Percentiles rank a stretch among this genome's conserved stretches.
phyloP scores from a whole-genome alignment of 1,140 invertebrate species.

The Lepidostoma basale region DNA sequence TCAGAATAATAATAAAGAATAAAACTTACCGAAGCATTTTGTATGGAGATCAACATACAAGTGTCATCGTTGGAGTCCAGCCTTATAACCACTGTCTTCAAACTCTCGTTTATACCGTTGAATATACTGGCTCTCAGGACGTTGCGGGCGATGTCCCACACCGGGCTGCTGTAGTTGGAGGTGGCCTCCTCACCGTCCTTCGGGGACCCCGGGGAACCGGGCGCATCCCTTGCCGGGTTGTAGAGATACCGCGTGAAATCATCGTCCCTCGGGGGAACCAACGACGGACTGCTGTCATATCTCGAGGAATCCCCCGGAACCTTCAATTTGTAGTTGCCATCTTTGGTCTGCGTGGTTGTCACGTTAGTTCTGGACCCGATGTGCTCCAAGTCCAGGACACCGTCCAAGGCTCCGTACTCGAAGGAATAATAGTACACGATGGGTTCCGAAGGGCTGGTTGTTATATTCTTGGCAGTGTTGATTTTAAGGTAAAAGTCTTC shows the following conservation, averaged over 20 bases:
- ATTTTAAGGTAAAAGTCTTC: slow-evolving; percentile 64
- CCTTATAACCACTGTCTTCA: slow-evolving; percentile 68
- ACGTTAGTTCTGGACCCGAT: not conserved
- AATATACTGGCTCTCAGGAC: slow-evolving; percentile 47
- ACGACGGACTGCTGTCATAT: too few relatives aligned
- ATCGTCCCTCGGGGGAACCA: too few relatives aligned
- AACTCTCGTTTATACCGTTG: slow-evolving; percentile 48
- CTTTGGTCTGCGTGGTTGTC: too few relatives aligned
- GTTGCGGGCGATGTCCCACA: slow-evolving; percentile 40
- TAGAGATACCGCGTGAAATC: not conserved
- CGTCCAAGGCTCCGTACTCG: slow-evolving; percentile 47
- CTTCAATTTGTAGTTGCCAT: too few relatives aligned
- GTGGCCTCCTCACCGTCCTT: not conserved
- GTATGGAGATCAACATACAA: slow-evolving; percentile 76
- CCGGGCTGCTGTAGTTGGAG: not conserved
- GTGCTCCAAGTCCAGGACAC: slow-evolving; percentile 6
- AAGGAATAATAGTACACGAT: slow-evolving; percentile 58
- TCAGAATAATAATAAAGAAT: slow-evolving; percentile 52
- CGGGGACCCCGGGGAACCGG: too few relatives aligned
- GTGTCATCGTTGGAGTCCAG: slow-evolving; percentile 68
- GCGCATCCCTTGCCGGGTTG: not conserved
- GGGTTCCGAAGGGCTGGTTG: slow-evolving; percentile 59
- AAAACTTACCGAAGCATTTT: slow-evolving; percentile 69
- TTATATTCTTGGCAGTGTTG: slow-evolving; percentile 50
- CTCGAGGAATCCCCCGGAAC: too few relatives aligned